A percentile compares a stretch with the other conserved stretches of the same genome.
Evolutionary conservation across 2,797 vertebrate genomes (phyloP).

Genomic region (Gymnothorax reevesii): DNA sequence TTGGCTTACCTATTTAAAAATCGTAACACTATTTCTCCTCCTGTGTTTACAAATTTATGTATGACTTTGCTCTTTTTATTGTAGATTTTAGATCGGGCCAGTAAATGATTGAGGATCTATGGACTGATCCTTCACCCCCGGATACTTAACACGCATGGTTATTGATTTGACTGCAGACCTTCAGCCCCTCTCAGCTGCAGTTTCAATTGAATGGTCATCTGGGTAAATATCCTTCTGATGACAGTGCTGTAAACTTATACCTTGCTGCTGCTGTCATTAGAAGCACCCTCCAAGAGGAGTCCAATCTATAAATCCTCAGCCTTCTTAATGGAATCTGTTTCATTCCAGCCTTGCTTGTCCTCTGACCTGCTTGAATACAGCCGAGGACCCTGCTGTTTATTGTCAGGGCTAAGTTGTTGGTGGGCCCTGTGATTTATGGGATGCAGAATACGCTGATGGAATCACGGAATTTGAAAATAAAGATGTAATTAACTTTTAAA

Average conservation of each 20-base stretch:
- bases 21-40: neutral
- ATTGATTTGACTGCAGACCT: slow-evolving; percentile 28
- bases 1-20: slow-evolving; percentile 5
- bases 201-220: slow-evolving; percentile 5
- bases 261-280: slow-evolving; percentile 21
- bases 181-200: neutral
- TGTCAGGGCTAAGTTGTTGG: neutral
- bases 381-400: neutral
- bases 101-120: slow-evolving; percentile 9
- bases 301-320: slow-evolving; percentile 8
- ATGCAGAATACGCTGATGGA: no score
- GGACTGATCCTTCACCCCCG: neutral
- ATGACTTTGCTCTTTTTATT: neutral
- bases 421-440: no score
- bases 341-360: neutral
- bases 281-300: neutral
- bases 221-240: slow-evolving; percentile 18
- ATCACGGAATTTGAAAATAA: no score
- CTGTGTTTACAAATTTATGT: neutral
- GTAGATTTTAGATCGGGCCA: neutral
- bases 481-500: no score
- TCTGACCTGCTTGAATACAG: neutral
- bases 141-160: neutral
- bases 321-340: slow-evolving; percentile 13
- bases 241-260: neutral